A percentile compares a stretch with the other conserved stretches of the same genome.
These are phyloP conservation scores for Myxocyprinus asiaticus DNA, from an alignment of 2,113 vertebrate genomes.

Conservation along the genomic window DNA sequence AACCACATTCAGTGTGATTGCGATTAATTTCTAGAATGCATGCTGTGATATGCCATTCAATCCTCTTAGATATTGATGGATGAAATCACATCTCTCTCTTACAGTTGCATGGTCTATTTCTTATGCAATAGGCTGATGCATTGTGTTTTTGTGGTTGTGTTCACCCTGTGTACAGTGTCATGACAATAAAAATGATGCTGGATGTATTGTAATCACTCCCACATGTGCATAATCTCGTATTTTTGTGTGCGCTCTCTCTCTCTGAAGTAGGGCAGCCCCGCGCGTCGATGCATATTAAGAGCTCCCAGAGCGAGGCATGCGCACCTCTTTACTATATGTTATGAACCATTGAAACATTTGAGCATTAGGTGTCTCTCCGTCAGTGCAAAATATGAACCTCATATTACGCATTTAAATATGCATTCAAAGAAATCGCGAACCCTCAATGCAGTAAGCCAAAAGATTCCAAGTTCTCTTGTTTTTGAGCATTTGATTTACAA, in stretches of 20 bases:
- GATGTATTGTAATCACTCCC: slow-evolving; percentile 39
- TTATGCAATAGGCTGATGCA: too few relatives aligned
- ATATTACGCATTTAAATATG: not conserved
- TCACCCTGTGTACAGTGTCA: not conserved
- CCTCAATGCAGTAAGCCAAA: not conserved
- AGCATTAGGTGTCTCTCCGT: not conserved
- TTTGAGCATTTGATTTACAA: too few relatives aligned
- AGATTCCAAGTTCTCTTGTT: not conserved
- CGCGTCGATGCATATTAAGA: slow-evolving; percentile 28
- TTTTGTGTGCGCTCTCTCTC: slow-evolving; percentile 9
- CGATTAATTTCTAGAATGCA: too few relatives aligned
- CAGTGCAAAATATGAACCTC: not conserved
- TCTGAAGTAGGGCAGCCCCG: slow-evolving; percentile 42
- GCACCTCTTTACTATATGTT: not conserved
- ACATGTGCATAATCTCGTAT: slow-evolving; percentile 34
- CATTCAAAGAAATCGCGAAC: not conserved
- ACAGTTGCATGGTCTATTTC: too few relatives aligned
- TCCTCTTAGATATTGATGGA: too few relatives aligned
- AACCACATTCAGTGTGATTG: too few relatives aligned
- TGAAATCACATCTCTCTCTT: not conserved
- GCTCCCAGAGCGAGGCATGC: not conserved
- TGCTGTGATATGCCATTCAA: too few relatives aligned
- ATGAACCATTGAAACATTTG: not conserved
- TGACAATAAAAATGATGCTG: slow-evolving; percentile 11
- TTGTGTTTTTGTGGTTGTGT: too few relatives aligned